phyloP scores from a whole-genome alignment of 2,888 invertebrate genomes.

The Drosophila vallismaia region DNA sequence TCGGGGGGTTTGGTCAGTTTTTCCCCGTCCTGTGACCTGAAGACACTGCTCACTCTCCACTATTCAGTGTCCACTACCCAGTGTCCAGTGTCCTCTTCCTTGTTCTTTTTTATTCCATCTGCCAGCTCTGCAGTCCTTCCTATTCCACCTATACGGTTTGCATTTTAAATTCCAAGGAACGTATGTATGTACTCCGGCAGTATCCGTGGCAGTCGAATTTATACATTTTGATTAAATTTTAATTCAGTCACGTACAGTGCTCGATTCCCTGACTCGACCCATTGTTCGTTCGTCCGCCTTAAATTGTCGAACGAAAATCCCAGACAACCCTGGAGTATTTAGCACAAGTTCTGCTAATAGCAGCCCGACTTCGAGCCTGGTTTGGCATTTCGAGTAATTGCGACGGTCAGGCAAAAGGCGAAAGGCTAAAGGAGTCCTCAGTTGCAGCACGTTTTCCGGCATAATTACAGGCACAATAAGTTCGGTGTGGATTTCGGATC shows the following conservation, averaged over 20 bases:
- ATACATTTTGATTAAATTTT: constrained; percentile 80
- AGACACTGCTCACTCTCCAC: neutral
- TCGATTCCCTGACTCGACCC: constrained; percentile 35
- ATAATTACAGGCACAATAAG: constrained; percentile 50
- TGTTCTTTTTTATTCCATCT: constrained; percentile 1
- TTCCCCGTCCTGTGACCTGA: neutral
- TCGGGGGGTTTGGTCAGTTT: constrained; percentile 36
- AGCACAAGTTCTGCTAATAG: constrained; percentile 73
- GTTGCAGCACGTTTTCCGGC: constrained; percentile 40
- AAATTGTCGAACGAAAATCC: constrained; percentile 47
- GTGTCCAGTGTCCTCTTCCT: neutral
- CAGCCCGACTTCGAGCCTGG: constrained; percentile 33
- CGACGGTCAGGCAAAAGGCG: constrained; percentile 17
- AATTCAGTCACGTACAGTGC: constrained; percentile 78
- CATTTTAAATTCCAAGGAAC: constrained; percentile 52
- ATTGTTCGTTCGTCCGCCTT: constrained; percentile 45
- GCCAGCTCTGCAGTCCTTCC: constrained; percentile 44
- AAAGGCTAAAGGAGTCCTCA: constrained; percentile 1
- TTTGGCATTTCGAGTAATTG: constrained; percentile 47
- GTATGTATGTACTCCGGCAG: neutral
- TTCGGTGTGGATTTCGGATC: constrained; percentile 31
- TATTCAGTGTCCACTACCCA: no score
- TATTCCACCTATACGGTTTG: constrained; percentile 53
- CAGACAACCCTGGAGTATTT: constrained; percentile 62
- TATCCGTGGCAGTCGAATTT: constrained; percentile 54